These are phyloP conservation scores for Sebastiscus albofasciatus DNA, from an alignment of 2,797 vertebrate genomes.

Conservation along the genomic window DNA sequence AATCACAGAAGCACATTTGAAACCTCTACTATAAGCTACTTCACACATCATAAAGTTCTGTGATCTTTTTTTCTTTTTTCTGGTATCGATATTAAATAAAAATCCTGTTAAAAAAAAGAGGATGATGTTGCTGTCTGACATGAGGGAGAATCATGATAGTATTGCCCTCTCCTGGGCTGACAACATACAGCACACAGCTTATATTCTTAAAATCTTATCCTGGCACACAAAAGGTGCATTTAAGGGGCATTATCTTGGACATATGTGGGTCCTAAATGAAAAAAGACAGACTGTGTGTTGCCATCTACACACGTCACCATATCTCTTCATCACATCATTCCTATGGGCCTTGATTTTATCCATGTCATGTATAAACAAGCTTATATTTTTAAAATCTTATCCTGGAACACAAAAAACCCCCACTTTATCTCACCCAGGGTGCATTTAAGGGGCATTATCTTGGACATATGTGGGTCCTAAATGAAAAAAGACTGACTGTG, in stretches of 20 bases:
- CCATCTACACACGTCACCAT: background rate
- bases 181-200: slow-evolving; percentile 23
- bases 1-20: slow-evolving; percentile 9
- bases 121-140: background rate
- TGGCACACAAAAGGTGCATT: background rate
- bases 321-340: slow-evolving; percentile 27
- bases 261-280: background rate
- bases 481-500: background rate
- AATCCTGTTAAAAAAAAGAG: background rate
- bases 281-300: background rate
- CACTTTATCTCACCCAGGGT: no score
- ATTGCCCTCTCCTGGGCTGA: slow-evolving; percentile 64
- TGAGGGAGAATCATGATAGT: slow-evolving; percentile 22
- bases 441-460: background rate
- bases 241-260: background rate
- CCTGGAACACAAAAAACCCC: background rate
- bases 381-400: background rate
- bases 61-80: background rate
- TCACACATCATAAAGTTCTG: background rate
- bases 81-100: background rate
- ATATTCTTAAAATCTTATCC: background rate
- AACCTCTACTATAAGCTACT: background rate
- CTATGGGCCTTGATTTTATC: slow-evolving; percentile 26
- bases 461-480: background rate
- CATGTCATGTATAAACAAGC: slow-evolving; percentile 2